phyloP scores from a whole-genome alignment of 2,888 invertebrate species.

The Sinopyrophorus schimmeli region DNA sequence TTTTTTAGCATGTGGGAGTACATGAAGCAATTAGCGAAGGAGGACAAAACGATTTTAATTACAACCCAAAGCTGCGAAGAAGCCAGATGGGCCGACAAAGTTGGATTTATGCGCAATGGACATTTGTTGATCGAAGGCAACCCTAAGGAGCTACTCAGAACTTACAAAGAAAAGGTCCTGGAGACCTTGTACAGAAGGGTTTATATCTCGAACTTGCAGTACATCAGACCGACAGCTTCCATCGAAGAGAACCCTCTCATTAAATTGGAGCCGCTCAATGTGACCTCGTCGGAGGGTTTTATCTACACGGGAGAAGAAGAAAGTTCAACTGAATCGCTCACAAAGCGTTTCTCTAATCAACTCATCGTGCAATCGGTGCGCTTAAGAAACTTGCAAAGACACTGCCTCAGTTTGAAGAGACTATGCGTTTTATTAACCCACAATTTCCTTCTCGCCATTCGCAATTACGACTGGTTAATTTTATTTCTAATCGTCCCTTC shows the following conservation, averaged over 20 bases:
- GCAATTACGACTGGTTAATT: conserved; percentile 23
- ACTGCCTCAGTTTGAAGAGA: background rate
- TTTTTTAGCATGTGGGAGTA: conserved; percentile 31
- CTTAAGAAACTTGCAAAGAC: background rate
- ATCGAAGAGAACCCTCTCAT: conserved; percentile 30
- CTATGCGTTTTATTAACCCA: conserved; percentile 13
- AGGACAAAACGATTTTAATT: conserved; percentile 27
- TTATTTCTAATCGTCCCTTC: conserved; percentile 27
- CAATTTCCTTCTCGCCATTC: conserved; percentile 20
- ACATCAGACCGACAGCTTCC: conserved; percentile 14
- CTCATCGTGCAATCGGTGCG: background rate
- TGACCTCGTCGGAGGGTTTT: conserved; percentile 33
- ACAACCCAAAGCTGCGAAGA: conserved; percentile 33
- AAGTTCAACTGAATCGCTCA: background rate
- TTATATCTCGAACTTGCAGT: conserved; percentile 19
- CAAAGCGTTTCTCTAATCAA: background rate
- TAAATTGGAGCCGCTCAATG: conserved; percentile 18
- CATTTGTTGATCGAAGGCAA: conserved; percentile 29
- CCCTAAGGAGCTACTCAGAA: conserved; percentile 22
- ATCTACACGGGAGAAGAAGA: conserved; percentile 26
- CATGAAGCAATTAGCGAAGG: conserved; percentile 22
- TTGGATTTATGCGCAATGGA: conserved; percentile 32
- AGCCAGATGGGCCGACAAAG: conserved; percentile 27
- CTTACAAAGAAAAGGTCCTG: conserved; percentile 22
- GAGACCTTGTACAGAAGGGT: conserved; percentile 29